Evolutionary conservation across 2,888 invertebrate species (phyloP), one percentile per base, ranked within the genome.

Genomic region (Synanthedon formicaeformis): DNA sequence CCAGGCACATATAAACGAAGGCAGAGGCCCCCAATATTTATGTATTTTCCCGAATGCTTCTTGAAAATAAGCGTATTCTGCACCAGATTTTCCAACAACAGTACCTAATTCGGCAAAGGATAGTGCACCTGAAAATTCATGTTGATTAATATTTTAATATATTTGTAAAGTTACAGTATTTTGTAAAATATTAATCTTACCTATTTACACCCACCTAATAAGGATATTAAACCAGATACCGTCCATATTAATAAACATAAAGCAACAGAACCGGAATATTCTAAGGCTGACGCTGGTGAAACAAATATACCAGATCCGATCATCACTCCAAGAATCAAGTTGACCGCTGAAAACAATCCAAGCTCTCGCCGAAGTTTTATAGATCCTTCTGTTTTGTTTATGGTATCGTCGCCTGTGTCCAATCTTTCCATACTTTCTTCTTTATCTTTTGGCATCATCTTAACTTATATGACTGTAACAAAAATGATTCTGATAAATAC

Each of bases 301-400:
- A 96, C 91, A 69, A 96, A 96, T 57, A 96, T 95, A 52, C 96
- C 96, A 8, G 95, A 95, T 49, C 96, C 96, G 59, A 96, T 96
- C 95, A 96, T 96, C 4, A 95, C 95, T 52, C 95, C 94, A 11
- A 95, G 89, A 59, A 96, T 95, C 60, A 95, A 89, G 69, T 93
- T 94, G 40, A 94, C 90, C 5, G 95, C 96, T 51, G 95, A 94
- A 69, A 94, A 90, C 1, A 96, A 87, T 1, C 95, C 95, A 51
- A 96, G 81, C 72, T 93, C 92, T 60, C 94, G 83, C 74, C 92
- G 92, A 58, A 95, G 89, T 61, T 90, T 90, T 11, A 92, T 88
- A n/a, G 77, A 75, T 56, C 78, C 80, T 14, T 77, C 80, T 41
- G 65, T 62, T 2, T 60, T 61, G 52, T 65, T 69, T 3, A 60